Conservation (phyloP, 1,140 invertebrate genomes). For the Nixonia krombeini region DNA sequence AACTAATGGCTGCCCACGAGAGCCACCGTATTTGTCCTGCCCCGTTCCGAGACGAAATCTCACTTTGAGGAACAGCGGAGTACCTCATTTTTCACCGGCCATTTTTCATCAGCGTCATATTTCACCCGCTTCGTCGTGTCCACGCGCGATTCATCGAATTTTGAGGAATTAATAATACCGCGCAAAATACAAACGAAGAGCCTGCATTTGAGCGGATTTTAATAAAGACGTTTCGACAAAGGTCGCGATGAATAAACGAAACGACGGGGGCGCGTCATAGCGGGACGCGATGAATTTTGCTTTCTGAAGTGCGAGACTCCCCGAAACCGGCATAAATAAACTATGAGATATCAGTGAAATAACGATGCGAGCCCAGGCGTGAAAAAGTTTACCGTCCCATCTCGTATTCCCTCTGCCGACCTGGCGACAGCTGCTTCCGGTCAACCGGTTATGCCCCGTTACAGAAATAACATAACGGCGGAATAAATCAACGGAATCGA, state of each 20-base stretch:
- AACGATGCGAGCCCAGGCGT: constrained; percentile 8
- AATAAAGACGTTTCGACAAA: no score
- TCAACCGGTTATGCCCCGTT: constrained; percentile 11
- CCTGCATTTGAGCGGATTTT: no score
- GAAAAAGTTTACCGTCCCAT: constrained; percentile 18
- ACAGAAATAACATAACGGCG: constrained; percentile 21
- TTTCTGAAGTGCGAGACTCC: no score
- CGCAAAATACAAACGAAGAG: no score
- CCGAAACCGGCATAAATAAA: constrained; percentile 9
- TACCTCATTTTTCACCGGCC: not conserved
- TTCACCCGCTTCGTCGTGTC: no score
- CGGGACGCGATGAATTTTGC: no score
- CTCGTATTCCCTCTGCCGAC: constrained; percentile 14
- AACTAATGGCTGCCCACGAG: constrained; percentile 8
- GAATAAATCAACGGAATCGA: constrained; percentile 17
- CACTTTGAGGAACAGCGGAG: not conserved
- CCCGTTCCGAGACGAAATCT: constrained; percentile 6
- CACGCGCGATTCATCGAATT: no score
- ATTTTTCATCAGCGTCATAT: not conserved
- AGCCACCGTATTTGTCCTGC: constrained; percentile 10
- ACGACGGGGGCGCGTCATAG: no score
- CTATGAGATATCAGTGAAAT: constrained; percentile 14
- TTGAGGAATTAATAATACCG: no score
- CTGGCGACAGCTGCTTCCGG: constrained; percentile 22
- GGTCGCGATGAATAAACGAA: no score